Evolutionary conservation across 1,140 invertebrate species (phyloP).

Genomic region (Drosophila ficusphila): DNA sequence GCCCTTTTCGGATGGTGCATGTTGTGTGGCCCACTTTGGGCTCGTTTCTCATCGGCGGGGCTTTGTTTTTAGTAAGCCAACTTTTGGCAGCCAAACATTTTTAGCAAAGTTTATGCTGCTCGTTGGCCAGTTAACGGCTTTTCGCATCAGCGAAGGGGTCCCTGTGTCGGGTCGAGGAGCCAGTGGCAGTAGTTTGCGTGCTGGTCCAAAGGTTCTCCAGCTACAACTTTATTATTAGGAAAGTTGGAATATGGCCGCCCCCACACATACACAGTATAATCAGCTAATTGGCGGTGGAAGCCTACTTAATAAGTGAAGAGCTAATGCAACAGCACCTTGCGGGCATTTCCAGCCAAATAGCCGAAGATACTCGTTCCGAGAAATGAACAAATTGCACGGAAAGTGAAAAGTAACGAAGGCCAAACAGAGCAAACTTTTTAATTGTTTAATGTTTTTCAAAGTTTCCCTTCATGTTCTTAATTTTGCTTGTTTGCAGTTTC

Average conservation of each 20-base stretch:
- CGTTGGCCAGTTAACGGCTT: slow-evolving; percentile 72
- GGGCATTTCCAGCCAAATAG: slow-evolving; percentile 14
- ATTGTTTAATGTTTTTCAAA: slow-evolving; percentile 73
- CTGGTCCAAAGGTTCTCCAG: slow-evolving; percentile 24
- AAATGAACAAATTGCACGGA: slow-evolving; percentile 27
- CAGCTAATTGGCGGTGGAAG: slow-evolving; percentile 51
- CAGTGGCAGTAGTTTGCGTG: slow-evolving; percentile 35
- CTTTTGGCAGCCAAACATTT: slow-evolving; percentile 66
- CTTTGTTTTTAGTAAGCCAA: slow-evolving; percentile 67
- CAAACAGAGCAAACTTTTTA: slow-evolving; percentile 64
- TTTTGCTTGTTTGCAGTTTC: slow-evolving; percentile 50
- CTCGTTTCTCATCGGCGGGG: slow-evolving; percentile 67
- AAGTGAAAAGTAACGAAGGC: slow-evolving; percentile 35
- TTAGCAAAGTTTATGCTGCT: slow-evolving; percentile 62
- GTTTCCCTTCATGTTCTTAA: slow-evolving; percentile 58
- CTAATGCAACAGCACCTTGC: slow-evolving; percentile 30
- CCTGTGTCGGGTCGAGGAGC: slow-evolving; percentile 40
- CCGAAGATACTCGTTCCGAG: slow-evolving; percentile 16
- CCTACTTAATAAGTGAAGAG: slow-evolving; percentile 42
- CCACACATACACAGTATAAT: slow-evolving; percentile 23
- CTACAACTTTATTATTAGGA: slow-evolving; percentile 66
- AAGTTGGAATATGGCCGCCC: slow-evolving; percentile 51
- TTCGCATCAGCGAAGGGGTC: slow-evolving; percentile 56
- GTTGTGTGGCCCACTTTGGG: slow-evolving; percentile 60
- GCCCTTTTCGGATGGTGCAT: slow-evolving; percentile 12